Evolutionary conservation across 2,113 vertebrate genomes (phyloP), one percentile per base, ranked within the genome.

Genomic region (Vireo altiloquus): DNA sequence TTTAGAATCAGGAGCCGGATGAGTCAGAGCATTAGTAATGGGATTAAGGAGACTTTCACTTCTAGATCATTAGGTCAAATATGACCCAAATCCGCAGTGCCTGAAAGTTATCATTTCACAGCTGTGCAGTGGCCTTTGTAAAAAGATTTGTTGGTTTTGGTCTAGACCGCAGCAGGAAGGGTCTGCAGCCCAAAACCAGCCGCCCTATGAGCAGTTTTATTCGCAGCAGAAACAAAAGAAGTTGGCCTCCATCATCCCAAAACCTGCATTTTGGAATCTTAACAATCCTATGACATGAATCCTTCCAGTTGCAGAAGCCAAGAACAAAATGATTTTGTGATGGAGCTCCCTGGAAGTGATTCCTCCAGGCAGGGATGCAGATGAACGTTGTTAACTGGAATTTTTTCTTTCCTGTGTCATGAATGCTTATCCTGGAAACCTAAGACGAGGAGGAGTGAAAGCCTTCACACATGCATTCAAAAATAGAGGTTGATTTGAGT

Each of bases 71-170:
- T 90, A 83, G 89, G 75, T 93, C 93, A 92, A 83, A 76, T 63
- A 27, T 71, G 49, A 82, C 78, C 86, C 70, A 35, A 84, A 82
- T 80, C 49, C 19, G 4, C 35, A 50, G 47, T 82, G 78, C 68
- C 79, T 69, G 49, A 53, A 84, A 96, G 92, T 96, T 94, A 79
- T 56, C 76, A 84, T 89, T 95, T 94, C 85, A 75, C 82, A 92
- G 93, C 92, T 94, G 93, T 89, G 65, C 52, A 24, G 39, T 53
- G 60, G 79, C 87, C 77, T 95, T 89, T 92, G 25, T 71, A 9
- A 75, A 91, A 84, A 81, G 65, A 60, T 92, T 89, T 89, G 77
- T 87, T 94, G 90, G 37, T 57, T 88, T 95, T 93, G 89, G 82
- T 82, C 52, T 90, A 69, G 88, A 69, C 80, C 28, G 10, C 49